Base-by-base conservation (phyloP, 2,797 vertebrate species). In the Dicrostonyx torquatus region DNA sequence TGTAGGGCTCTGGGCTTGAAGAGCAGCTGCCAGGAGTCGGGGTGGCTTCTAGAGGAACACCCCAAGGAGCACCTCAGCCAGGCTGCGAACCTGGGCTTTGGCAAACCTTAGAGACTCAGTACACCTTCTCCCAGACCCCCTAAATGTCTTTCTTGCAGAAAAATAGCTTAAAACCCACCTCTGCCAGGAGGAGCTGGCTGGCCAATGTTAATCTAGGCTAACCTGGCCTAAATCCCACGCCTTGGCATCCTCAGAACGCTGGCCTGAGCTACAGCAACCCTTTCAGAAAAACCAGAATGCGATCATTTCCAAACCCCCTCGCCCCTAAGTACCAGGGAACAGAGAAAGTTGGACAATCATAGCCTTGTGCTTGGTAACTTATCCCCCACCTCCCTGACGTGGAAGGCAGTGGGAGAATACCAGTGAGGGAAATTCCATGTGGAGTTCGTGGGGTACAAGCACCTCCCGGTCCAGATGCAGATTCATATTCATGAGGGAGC, bases 401-500 rank as follows among this genome's bases (percentile, higher is more conserved):
- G 60, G 29, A 31, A 15, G 37, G 80, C 43, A 18, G 75, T 6
- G 72, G 60, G n/a, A 75, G 68, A 40, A 60, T 53, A 4, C 50
- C 24, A 84, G n/a, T 60, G 93, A 89, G 89, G 86, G 76, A 22
- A 86, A 90, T 96, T 94, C 89, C 90, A 40, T 88, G 89, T 85
- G 97, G 93, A 93, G 95, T 93, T 78, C 93, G 76, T 40, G 50
- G 87, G 85, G 84, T 95, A 95, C 94, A 93, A 95, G 95, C 96
- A 97, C 92, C 96, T 97, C 97, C 96, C 40, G 86, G 90, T 89
- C 97, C 96, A 95, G 97, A 98, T 53, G 92, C 87, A 97, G 97
- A 98, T 98, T 98, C 98, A 98, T 98, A 98, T 98, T 98, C 98
- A 98, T 98, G 98, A 98, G 98, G 96, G 91, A 24, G n/a, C 94